Evolutionary conservation across 2,797 vertebrate species (phyloP).

Genomic region (Hoplostethus atlanticus): DNA sequence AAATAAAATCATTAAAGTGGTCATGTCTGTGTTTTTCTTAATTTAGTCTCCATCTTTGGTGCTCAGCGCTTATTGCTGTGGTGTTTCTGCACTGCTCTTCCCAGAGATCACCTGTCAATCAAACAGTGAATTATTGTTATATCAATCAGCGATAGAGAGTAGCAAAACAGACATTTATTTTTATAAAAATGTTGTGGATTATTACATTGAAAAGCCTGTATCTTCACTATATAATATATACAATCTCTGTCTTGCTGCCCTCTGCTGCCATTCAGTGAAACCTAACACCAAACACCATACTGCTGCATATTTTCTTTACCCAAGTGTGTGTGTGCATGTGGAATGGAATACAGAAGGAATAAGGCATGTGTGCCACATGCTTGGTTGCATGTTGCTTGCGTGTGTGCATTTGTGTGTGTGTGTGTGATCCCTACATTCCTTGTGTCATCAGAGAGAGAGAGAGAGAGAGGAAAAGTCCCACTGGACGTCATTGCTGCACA

Average conservation of each 20-base stretch:
- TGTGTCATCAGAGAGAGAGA: constrained; percentile 31
- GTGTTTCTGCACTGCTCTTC: no score
- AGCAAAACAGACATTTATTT: no score
- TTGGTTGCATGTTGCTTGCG: constrained; percentile 53
- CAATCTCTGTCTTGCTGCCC: no score
- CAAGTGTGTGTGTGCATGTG: constrained; percentile 14
- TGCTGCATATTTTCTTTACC: constrained; percentile 25
- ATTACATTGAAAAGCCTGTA: no score
- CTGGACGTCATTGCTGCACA: constrained; percentile 63
- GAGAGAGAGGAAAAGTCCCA: constrained; percentile 46
- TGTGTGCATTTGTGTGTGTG: constrained; percentile 39
- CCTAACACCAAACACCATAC: constrained; percentile 7
- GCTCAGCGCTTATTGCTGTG: no score
- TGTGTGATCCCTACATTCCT: constrained; percentile 35
- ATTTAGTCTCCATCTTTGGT: no score
- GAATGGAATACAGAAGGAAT: constrained; percentile 47
- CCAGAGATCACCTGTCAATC: no score
- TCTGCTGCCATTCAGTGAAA: neutral
- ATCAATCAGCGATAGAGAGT: no score
- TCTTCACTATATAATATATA: no score
- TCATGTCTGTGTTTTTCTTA: neutral
- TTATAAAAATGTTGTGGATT: neutral
- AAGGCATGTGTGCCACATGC: constrained; percentile 30
- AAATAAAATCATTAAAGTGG: no score
- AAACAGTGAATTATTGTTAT: no score